A percentile compares a stretch with the other conserved stretches of the same genome.
These are phyloP conservation scores for Megaustenia siamemsis DNA, from an alignment of 2,888 invertebrate genomes.

Conservation along the genomic window DNA sequence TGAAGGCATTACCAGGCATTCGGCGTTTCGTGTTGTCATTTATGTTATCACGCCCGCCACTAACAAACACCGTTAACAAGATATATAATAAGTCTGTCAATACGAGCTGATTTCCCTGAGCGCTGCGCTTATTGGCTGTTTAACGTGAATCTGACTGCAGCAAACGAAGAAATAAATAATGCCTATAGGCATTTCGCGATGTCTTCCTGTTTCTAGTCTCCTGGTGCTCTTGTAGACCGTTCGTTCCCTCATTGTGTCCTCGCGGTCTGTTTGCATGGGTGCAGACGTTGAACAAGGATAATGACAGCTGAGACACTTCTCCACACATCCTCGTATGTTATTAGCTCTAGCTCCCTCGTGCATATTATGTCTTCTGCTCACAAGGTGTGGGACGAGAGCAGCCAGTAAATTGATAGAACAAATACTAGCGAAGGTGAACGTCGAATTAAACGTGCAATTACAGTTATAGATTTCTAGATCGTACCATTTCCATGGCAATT, in stretches of 20 bases:
- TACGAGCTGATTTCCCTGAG: slow-evolving; percentile 20
- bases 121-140: neutral
- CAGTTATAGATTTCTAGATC: slow-evolving; percentile 40
- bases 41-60: too few species aligned
- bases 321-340: slow-evolving; percentile 27
- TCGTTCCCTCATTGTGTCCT: slow-evolving; percentile 13
- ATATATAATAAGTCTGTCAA: slow-evolving; percentile 26
- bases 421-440: slow-evolving; percentile 11
- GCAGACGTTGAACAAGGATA: slow-evolving; percentile 18
- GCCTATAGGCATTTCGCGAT: slow-evolving; percentile 12
- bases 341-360: slow-evolving; percentile 17
- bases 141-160: neutral
- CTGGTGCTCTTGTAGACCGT: neutral
- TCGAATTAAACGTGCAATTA: slow-evolving; percentile 30
- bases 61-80: neutral
- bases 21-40: too few species aligned
- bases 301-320: slow-evolving; percentile 32
- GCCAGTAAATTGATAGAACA: slow-evolving; percentile 28
- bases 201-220: neutral
- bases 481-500: slow-evolving; percentile 20
- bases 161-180: neutral
- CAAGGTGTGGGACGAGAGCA: slow-evolving; percentile 15
- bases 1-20: too few species aligned
- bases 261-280: slow-evolving; percentile 1
- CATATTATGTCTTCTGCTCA: slow-evolving; percentile 1